Conservation (phyloP, 2,888 invertebrate genomes). For the Ormyrus nitidulus region DNA sequence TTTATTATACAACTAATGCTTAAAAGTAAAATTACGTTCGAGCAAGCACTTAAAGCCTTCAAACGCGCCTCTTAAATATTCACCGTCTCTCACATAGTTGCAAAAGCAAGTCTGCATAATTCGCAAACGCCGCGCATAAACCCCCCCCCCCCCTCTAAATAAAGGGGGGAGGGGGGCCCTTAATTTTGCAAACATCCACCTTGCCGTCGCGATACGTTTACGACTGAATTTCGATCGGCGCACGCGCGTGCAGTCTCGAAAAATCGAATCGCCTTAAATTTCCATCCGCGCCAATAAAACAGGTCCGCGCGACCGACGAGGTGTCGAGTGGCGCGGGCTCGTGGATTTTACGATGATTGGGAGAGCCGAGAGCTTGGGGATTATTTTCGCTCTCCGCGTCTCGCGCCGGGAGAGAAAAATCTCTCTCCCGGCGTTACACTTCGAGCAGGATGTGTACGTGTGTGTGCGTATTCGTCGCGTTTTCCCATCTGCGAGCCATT, state of each 20-base stretch:
- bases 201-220: slow-evolving; percentile 12
- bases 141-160: too few species aligned
- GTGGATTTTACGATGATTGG: slow-evolving; percentile 51
- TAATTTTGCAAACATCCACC: not conserved
- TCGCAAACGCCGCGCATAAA: too few species aligned
- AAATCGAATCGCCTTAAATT: slow-evolving; percentile 37
- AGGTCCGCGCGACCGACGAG: slow-evolving; percentile 10
- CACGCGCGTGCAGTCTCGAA: not conserved
- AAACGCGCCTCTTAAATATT: too few species aligned
- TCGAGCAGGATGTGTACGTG: not conserved
- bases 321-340: slow-evolving; percentile 16
- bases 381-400: not conserved
- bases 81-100: too few species aligned
- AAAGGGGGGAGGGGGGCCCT: not conserved
- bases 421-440: slow-evolving; percentile 33
- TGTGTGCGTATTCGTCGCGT: not conserved
- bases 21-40: too few species aligned
- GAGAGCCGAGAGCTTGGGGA: not conserved
- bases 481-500: slow-evolving; percentile 59
- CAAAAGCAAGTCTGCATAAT: too few species aligned
- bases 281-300: slow-evolving; percentile 26
- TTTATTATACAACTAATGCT: too few species aligned
- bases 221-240: slow-evolving; percentile 22
- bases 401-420: not conserved
- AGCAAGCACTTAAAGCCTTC: too few species aligned